phyloP scores from a whole-genome alignment of 2,888 invertebrate species.

The Agonum fuliginosum region DNA sequence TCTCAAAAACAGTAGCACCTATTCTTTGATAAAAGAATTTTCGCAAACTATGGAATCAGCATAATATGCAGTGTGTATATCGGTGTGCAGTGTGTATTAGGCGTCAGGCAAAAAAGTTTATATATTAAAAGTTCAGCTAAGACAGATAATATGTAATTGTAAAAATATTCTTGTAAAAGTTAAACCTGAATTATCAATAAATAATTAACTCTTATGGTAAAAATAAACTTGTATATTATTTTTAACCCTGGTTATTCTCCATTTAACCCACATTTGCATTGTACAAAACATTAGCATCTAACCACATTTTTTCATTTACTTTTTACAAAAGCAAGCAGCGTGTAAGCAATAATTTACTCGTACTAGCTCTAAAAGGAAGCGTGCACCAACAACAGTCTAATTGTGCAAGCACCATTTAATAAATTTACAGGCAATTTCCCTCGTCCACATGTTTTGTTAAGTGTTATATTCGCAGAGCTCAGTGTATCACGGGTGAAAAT shows the following conservation, averaged over 20 bases:
- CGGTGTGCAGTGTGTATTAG: too few relatives aligned
- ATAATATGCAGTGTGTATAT: too few relatives aligned
- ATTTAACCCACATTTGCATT: neutral
- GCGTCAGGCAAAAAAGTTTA: too few relatives aligned
- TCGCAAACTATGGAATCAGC: too few relatives aligned
- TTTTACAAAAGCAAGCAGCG: neutral
- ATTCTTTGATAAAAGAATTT: too few relatives aligned
- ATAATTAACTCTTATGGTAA: too few relatives aligned
- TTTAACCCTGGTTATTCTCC: neutral
- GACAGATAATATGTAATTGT: too few relatives aligned
- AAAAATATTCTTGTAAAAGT: too few relatives aligned
- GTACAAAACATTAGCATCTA: neutral
- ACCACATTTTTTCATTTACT: neutral
- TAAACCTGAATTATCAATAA: too few relatives aligned
- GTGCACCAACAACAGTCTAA: neutral
- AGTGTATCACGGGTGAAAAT: slow-evolving; percentile 21
- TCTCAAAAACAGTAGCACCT: too few relatives aligned
- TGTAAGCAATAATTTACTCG: neutral
- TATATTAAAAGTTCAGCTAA: too few relatives aligned
- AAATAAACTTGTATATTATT: neutral
- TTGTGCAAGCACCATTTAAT: neutral
- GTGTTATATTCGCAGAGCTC: slow-evolving; percentile 2
- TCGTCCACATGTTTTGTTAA: slow-evolving; percentile 4
- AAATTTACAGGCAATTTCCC: slow-evolving; percentile 2
- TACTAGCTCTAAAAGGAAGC: too few relatives aligned